Evolutionary conservation across 2,113 vertebrate genomes (phyloP).

Genomic region (Ibidorhyncha struthersii): DNA sequence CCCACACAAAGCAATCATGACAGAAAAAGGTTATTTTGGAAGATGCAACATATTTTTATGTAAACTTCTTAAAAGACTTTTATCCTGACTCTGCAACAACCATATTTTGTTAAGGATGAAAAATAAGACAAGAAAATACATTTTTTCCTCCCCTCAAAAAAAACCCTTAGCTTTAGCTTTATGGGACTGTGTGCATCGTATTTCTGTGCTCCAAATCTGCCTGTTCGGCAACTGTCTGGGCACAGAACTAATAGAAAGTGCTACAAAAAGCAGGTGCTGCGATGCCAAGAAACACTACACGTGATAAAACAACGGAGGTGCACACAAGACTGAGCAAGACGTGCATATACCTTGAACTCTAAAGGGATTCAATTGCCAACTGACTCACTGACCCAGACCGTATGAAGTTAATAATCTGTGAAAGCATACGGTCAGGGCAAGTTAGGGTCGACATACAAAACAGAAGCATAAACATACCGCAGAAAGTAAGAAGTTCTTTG

Average conservation of each 20-base stretch:
- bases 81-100: background rate
- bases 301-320: background rate
- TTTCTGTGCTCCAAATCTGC: background rate
- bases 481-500: background rate
- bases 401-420: background rate
- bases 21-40: background rate
- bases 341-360: background rate
- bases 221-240: background rate
- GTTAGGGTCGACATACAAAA: background rate
- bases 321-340: background rate
- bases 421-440: background rate
- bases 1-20: background rate
- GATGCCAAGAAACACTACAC: background rate
- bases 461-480: background rate
- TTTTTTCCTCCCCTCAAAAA: background rate
- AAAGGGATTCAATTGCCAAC: background rate
- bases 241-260: background rate
- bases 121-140: background rate
- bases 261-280: background rate
- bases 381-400: background rate
- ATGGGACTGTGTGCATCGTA: background rate
- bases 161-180: background rate
- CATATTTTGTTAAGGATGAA: background rate
- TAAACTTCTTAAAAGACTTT: background rate
- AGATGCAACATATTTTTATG: background rate